Evolutionary conservation across 2,888 invertebrate species (phyloP).

Genomic region (Desoria tigrina): DNA sequence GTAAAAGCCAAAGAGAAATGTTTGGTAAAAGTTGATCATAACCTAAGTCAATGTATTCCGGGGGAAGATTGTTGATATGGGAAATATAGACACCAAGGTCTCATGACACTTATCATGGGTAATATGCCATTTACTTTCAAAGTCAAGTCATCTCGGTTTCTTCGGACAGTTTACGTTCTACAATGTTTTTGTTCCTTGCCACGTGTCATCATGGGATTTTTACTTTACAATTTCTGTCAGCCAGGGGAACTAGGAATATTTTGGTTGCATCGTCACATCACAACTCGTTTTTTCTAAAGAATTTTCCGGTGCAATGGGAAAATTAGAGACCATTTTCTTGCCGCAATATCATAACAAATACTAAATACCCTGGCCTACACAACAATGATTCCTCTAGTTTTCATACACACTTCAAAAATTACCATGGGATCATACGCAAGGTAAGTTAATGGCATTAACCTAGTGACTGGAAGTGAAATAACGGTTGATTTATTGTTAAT

Average conservation of each 20-base stretch:
- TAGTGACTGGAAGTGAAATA: no score
- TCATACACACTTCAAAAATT: no score
- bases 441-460: no score
- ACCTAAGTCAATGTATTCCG: neutral
- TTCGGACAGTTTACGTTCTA: slow-evolving; percentile 2
- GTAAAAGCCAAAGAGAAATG: neutral
- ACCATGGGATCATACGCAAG: no score
- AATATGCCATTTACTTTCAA: neutral
- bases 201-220: slow-evolving; percentile 10
- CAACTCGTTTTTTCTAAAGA: slow-evolving; percentile 9
- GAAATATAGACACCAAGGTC: slow-evolving; percentile 5
- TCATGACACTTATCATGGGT: no score
- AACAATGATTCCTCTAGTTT: neutral
- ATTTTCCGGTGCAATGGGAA: slow-evolving; percentile 14
- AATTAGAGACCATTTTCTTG: neutral
- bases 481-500: no score
- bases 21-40: neutral
- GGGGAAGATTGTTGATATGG: slow-evolving; percentile 7
- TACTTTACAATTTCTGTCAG: neutral
- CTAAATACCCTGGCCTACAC: neutral
- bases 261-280: neutral
- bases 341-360: slow-evolving; percentile 5
- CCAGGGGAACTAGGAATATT: neutral
- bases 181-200: slow-evolving; percentile 3
- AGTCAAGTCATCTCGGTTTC: slow-evolving; percentile 11